These are phyloP conservation scores for Sphaerophoria taeniata DNA, from an alignment of 2,888 invertebrate species.

Conservation along the genomic window DNA sequence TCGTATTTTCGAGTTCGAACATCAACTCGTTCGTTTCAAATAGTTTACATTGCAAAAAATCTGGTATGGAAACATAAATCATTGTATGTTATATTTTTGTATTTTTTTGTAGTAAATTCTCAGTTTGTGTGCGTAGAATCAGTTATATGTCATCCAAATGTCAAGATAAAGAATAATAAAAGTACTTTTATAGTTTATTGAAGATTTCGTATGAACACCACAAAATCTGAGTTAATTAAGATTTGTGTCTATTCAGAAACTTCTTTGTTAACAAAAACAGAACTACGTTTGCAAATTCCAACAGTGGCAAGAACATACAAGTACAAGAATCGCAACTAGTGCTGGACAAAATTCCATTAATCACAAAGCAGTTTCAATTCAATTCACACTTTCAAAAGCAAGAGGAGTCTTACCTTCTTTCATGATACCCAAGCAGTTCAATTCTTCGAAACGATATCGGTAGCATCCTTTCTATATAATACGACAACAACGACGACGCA, in stretches of 20 bases:
- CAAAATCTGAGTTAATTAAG: too few species aligned
- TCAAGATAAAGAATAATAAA: too few species aligned
- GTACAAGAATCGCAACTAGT: slow-evolving; percentile 59
- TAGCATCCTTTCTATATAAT: not conserved
- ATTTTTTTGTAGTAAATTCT: too few species aligned
- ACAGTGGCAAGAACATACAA: slow-evolving; percentile 61
- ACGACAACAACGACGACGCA: slow-evolving; percentile 4
- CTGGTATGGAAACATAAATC: too few species aligned
- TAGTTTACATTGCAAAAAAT: not conserved
- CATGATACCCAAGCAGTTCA: not conserved
- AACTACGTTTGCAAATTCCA: slow-evolving; percentile 30
- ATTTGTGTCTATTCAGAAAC: not conserved
- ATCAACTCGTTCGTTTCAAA: slow-evolving; percentile 13
- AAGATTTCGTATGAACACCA: too few species aligned
- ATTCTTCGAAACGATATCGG: not conserved
- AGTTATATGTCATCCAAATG: too few species aligned
- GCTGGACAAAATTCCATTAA: slow-evolving; percentile 65
- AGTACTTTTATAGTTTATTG: too few species aligned
- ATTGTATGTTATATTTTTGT: too few species aligned
- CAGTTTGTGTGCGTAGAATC: too few species aligned
- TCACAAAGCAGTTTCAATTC: slow-evolving; percentile 43
- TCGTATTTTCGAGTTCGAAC: not conserved
- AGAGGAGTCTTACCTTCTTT: not conserved
- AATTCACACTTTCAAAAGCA: slow-evolving; percentile 59
- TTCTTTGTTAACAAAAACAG: slow-evolving; percentile 6